Base-by-base conservation (phyloP, 2,113 vertebrate species). In the Brachionichthys hirsutus region DNA sequence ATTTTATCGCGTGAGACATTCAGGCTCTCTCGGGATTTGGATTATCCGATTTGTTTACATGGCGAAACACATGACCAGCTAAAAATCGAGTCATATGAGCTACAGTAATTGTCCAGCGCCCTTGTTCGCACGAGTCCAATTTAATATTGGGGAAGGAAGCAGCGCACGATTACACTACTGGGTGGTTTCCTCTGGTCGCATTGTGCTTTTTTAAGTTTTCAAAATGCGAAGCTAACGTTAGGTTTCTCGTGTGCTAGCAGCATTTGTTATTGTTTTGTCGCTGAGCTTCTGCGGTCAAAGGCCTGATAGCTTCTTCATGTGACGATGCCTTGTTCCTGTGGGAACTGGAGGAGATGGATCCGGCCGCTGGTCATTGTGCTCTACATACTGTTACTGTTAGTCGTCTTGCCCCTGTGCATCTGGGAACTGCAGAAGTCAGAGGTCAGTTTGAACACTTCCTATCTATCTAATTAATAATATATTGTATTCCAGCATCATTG, bases 271-370 rank as follows among this genome's bases (percentile, higher is more conserved):
- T 40, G 53, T 59, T 35, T 18, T 19, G 63, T 77, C 51, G 20
- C 7, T 34, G 42, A 19, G 54, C 48, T n/a, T n/a, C 46, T 30
- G 54, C 17, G 43, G 52, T 16, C 54, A 14, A 54, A 59, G 77
- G 62, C 57, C 65, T 51, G 1, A 1, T 6, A 2, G 59, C 43
- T 22, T 45, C 60, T 79, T 61, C 41, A 56, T 73, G 77, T 55
- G 38, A 87, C 83, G 46, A 98, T 97, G 94, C 94, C 95, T 59
- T 98, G 94, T 84, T 95, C 95, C 22, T 97, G 93, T 84, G 94
- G 92, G 42, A 95, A 97, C 86, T 99, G 97, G 96, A 94, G 95
- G 67, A 90, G 92, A 59, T 98, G 95, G 96, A 98, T 99, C 67
- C 92, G 96, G 51, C 95, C 95, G 19, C 83, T 99, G 77, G 94